These are phyloP conservation scores for Acipenser ruthenus DNA, from an alignment of 2,797 vertebrate genomes.

Conservation along the genomic window DNA sequence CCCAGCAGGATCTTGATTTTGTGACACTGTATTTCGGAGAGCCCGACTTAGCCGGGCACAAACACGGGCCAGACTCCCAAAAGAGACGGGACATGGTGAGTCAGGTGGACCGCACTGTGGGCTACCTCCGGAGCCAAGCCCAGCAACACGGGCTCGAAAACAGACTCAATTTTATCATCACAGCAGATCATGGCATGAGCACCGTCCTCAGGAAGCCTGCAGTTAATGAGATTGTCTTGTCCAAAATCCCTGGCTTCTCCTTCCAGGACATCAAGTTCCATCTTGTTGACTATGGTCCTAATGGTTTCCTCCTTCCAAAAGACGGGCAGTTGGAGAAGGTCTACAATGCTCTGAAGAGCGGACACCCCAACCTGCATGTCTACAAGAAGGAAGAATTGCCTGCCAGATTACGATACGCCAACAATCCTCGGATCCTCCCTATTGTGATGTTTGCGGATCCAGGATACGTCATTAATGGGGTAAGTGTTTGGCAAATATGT, in stretches of 20 bases:
- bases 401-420: conserved; percentile 56
- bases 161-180: conserved; percentile 77
- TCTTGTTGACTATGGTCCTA: conserved; percentile 79
- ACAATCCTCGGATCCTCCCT: conserved; percentile 64
- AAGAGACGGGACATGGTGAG: conserved; percentile 61
- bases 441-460: conserved; percentile 69
- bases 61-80: conserved; percentile 66
- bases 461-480: conserved; percentile 84
- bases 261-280: conserved; percentile 75
- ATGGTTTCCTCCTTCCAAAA: conserved; percentile 74
- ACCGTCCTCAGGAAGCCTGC: conserved; percentile 42
- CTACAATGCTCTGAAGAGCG: conserved; percentile 60
- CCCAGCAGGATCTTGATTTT: conserved; percentile 59
- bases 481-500: conserved; percentile 36
- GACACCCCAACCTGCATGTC: conserved; percentile 74
- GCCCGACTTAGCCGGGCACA: conserved; percentile 75
- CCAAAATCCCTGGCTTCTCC: conserved; percentile 54
- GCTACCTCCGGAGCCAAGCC: conserved; percentile 63
- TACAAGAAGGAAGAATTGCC: conserved; percentile 79
- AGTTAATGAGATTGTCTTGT: conserved; percentile 57
- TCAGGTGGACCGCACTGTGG: conserved; percentile 77
- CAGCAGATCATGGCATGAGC: conserved; percentile 82
- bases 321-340: conserved; percentile 70
- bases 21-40: conserved; percentile 84
- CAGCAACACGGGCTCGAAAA: conserved; percentile 31